Evolutionary conservation across 1,140 invertebrate genomes (phyloP).

Genomic region (Drosophila mauritiana): DNA sequence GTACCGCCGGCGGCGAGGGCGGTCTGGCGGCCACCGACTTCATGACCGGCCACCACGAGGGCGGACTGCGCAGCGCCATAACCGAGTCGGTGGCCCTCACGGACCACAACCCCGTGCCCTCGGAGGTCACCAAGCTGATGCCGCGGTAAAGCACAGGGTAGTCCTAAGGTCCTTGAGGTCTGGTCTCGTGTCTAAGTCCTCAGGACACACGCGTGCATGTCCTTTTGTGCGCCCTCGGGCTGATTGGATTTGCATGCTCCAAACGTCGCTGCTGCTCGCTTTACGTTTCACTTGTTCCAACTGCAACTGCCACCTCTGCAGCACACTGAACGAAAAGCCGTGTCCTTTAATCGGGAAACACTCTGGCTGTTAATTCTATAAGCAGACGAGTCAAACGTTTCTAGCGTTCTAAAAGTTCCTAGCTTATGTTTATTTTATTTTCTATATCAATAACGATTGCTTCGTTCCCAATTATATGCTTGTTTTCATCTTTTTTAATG

Average conservation of each 20-base stretch:
- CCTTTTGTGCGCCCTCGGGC: slow-evolving; percentile 5
- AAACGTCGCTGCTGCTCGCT: slow-evolving; percentile 30
- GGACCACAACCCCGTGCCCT: slow-evolving; percentile 72
- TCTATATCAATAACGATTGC: too few species aligned
- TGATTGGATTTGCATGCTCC: slow-evolving; percentile 67
- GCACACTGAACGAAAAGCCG: slow-evolving; percentile 12
- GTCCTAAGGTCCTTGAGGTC: background rate
- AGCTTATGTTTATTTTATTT: too few species aligned
- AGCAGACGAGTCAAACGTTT: too few species aligned
- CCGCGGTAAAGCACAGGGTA: slow-evolving; percentile 66
- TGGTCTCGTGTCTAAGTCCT: background rate
- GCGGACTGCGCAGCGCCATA: slow-evolving; percentile 65
- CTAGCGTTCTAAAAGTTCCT: too few species aligned
- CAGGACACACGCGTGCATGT: slow-evolving; percentile 2
- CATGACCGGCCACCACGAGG: slow-evolving; percentile 47
- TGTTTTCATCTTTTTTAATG: too few species aligned
- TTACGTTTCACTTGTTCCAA: slow-evolving; percentile 25
- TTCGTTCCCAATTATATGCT: too few species aligned
- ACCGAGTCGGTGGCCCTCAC: slow-evolving; percentile 80
- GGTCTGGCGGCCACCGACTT: slow-evolving; percentile 60
- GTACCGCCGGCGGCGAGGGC: slow-evolving; percentile 39
- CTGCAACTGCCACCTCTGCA: slow-evolving; percentile 12
- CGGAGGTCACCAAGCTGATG: slow-evolving; percentile 76
- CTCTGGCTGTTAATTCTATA: too few species aligned
- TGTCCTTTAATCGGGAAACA: background rate